Evolutionary conservation across 2,888 invertebrate genomes (phyloP), one percentile per base, ranked within the genome.

Genomic region (Pseudococcus longispinus): DNA sequence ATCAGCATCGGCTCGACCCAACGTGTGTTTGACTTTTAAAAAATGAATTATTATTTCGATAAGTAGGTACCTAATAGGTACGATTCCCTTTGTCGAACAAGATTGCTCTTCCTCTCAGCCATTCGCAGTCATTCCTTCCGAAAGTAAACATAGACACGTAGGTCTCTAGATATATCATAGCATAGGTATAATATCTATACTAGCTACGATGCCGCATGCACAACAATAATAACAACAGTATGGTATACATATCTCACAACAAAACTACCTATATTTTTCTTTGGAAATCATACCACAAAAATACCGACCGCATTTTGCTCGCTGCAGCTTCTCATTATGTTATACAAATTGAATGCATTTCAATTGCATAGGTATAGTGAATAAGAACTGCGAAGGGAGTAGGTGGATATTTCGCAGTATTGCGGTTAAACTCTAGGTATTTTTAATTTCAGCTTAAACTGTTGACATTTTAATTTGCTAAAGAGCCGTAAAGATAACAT

Each of bases 391-490:
- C 1, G 20, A n/a, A 1, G n/a, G n/a, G 6, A 3, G n/a, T 51
- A n/a, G 18, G n/a, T 4, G 2, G 55, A n/a, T 55, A 55, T 55
- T 55, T 55, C 6, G 55, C n/a, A 55, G 55, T 55, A n/a, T n/a
- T n/a, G n/a, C n/a, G n/a, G n/a, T n/a, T n/a, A n/a, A n/a, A n/a
- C n/a, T n/a, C n/a, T 2, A n/a, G 77, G 77, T 80, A 80, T 80
- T 80, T 80, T 80, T 80, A 29, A 80, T 20, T 42, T 80, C 29
- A 5, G 20, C 42, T 13, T 80, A 80, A 80, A 42, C 77, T 80
- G 77, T 80, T 80, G 77, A 80, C 77, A 80, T 80, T 80, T 80
- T 80, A 80, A 80, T 80, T 80, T 80, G 77, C 77, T 80, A 80
- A 80, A 80, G 42, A 42, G 77, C 42, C 77, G 77, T 80, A 80